These are phyloP conservation scores for Aleiodes sp. DNA, from an alignment of 1,140 invertebrate species.

Conservation along the genomic window DNA sequence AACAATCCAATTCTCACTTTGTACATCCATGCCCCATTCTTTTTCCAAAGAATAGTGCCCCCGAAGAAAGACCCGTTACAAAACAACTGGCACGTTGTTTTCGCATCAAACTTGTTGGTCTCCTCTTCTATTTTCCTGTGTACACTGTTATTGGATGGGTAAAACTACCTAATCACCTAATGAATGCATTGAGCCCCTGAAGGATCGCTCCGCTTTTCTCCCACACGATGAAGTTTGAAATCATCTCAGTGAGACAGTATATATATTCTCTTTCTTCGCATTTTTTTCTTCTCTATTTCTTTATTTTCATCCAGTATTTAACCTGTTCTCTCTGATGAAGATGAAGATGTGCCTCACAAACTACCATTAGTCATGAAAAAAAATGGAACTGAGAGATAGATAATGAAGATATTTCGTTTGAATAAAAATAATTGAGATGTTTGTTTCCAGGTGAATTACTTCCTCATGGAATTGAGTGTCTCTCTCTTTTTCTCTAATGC, in stretches of 20 bases:
- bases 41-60: slow-evolving; percentile 3
- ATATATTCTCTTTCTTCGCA: neutral
- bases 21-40: neutral
- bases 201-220: slow-evolving; percentile 1
- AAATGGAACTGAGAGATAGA: no score
- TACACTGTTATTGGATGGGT: slow-evolving; percentile 61
- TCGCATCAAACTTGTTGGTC: slow-evolving; percentile 33
- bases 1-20: slow-evolving; percentile 16
- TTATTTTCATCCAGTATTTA: no score
- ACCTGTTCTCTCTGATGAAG: no score
- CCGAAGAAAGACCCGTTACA: slow-evolving; percentile 58
- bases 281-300: no score
- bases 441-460: neutral
- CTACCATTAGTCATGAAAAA: no score
- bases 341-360: no score
- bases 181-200: slow-evolving; percentile 49
- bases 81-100: slow-evolving; percentile 62
- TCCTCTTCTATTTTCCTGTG: slow-evolving; percentile 1
- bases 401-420: neutral
- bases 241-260: slow-evolving; percentile 1
- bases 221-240: neutral
- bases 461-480: neutral
- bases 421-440: neutral
- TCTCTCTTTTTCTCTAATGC: slow-evolving; percentile 36
- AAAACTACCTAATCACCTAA: slow-evolving; percentile 58